A percentile compares a stretch with the other conserved stretches of the same genome.
Conservation (phyloP, 2,888 invertebrate genomes). For the Andrena haemorrhoa region DNA sequence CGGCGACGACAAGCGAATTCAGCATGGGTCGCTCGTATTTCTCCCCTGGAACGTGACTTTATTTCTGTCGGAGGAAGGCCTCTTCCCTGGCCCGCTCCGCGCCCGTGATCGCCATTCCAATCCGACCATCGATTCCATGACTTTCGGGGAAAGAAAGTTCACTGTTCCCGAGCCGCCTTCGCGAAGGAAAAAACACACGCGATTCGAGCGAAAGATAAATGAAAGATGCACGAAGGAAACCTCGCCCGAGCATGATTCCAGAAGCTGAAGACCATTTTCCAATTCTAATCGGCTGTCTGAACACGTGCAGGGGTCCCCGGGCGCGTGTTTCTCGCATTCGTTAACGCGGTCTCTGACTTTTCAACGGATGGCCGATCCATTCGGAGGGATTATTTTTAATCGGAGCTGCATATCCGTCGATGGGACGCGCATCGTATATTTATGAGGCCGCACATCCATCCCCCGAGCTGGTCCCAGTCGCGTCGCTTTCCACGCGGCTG, state of each 20-base stretch:
- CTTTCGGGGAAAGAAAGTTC: conserved; percentile 9
- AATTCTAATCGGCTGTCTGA: too few species aligned
- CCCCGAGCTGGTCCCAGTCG: conserved; percentile 6
- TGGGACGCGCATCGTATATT: conserved; percentile 44
- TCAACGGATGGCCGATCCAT: not conserved
- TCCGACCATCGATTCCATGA: not conserved
- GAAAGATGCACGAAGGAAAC: not conserved
- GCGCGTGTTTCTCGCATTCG: not conserved
- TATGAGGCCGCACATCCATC: conserved; percentile 43
- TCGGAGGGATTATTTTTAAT: conserved; percentile 4
- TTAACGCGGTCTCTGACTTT: not conserved
- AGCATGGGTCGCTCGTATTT: conserved; percentile 51
- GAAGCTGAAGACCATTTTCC: too few species aligned
- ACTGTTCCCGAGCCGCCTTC: not conserved
- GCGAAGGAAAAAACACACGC: not conserved
- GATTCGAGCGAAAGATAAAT: not conserved
- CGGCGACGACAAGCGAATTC: conserved; percentile 48
- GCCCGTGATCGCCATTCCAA: conserved; percentile 49
- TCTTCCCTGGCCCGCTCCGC: conserved; percentile 33
- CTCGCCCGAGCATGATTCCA: too few species aligned
- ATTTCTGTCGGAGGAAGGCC: conserved; percentile 49
- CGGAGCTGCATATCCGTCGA: conserved; percentile 44
- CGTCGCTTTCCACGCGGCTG: conserved; percentile 32
- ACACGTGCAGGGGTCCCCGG: too few species aligned
- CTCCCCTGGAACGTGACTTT: conserved; percentile 60